Base-by-base conservation (phyloP, 2,113 vertebrate species). In the Charadrius vociferus region DNA sequence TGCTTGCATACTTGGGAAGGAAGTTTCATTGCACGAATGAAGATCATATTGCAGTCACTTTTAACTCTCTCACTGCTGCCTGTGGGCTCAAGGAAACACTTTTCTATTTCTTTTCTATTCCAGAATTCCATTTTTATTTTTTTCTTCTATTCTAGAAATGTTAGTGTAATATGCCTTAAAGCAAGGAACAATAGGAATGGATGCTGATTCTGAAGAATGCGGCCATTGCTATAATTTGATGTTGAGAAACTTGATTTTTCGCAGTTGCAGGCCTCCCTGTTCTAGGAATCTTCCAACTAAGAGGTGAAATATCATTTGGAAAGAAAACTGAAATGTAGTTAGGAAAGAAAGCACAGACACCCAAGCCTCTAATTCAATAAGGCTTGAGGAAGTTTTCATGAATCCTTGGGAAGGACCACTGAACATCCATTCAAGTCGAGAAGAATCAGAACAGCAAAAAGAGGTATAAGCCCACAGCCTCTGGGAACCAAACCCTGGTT, bases 11-110 rank as follows among this genome's bases (percentile, higher is more conserved):
- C 45, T 89, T 79, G 78, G 58, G 86, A 96, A 93, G 63, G 59
- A 92, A 71, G 77, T 77, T 97, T 94, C 49, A 41, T 55, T 89
- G 62, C 52, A 61, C 61, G 10, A 20, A n/a, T 20, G 39, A 88
- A 86, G 82, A 96, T 92, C 65, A 32, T 50, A 37, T 53, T 92
- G 62, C 93, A 83, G 67, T 37, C 58, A 47, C 24, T 80, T 82
- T 93, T 93, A 96, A 94, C 93, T 77, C 70, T 63, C 70, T 91
- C 87, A 16, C 16, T 92, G 78, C 71, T 93, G 85, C 36, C 55
- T 21, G 0, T 23, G 15, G 37, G 8, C 39, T 91, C 53, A 72
- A 80, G 17, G 18, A 95, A 95, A 39, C 3, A 29, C 4, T 58
- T 61, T 66, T 7, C 32, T 17, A 20, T 47, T 80, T 70, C 5